These are phyloP conservation scores for Agrochola lychnidis DNA, from an alignment of 2,888 invertebrate genomes.

Conservation along the genomic window DNA sequence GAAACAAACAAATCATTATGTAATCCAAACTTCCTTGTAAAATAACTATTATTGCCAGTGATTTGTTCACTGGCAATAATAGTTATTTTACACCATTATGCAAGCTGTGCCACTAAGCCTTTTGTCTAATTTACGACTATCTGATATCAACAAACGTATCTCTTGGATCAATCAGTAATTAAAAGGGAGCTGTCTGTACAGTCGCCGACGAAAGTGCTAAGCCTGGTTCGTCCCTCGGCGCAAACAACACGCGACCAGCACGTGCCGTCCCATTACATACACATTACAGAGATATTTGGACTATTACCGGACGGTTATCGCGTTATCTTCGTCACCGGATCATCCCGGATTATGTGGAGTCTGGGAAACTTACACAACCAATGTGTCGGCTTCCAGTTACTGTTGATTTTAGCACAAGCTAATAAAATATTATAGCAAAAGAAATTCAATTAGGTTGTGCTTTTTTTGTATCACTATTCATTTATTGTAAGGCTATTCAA, in stretches of 20 bases:
- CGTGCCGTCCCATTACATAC: conserved; percentile 84
- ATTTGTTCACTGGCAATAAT: conserved; percentile 59
- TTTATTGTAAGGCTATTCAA: conserved; percentile 28
- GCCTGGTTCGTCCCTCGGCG: conserved; percentile 76
- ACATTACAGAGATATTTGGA: conserved; percentile 86
- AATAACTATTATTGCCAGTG: too few species aligned
- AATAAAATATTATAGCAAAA: conserved; percentile 4
- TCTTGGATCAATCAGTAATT: conserved; percentile 86
- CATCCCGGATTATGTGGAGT: conserved; percentile 80
- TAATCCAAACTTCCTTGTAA: conserved; percentile 38
- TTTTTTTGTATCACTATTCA: conserved; percentile 33
- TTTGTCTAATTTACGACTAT: conserved; percentile 84
- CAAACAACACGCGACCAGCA: conserved; percentile 78
- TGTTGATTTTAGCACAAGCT: not conserved
- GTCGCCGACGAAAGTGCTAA: conserved; percentile 85
- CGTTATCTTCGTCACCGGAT: conserved; percentile 83
- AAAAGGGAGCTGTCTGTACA: conserved; percentile 78
- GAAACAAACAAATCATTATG: conserved; percentile 45
- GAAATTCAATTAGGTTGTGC: conserved; percentile 10
- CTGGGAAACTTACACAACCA: conserved; percentile 76
- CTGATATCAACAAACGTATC: conserved; percentile 77
- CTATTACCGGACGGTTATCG: conserved; percentile 86
- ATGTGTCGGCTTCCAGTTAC: conserved; percentile 43
- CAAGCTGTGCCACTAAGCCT: conserved; percentile 74
- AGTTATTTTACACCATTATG: conserved; percentile 66